Conservation (phyloP, 2,888 invertebrate species). For the Cacoxenus indagator region DNA sequence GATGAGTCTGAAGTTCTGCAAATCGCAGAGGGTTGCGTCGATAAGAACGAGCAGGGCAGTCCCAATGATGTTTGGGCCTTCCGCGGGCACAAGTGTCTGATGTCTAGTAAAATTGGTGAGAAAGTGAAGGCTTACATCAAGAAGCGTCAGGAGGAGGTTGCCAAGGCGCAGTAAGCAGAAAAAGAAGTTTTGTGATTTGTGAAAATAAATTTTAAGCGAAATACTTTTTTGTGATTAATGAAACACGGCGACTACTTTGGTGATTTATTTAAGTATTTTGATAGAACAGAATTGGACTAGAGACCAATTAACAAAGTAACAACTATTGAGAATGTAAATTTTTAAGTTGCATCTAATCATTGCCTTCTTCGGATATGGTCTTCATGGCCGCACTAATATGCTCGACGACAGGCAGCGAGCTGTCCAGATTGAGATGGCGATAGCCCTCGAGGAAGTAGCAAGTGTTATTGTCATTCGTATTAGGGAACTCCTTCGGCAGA, state of each 20-base stretch:
- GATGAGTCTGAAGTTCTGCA: conserved; percentile 59
- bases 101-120: conserved; percentile 64
- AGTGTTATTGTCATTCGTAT: conserved; percentile 79
- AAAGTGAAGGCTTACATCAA: conserved; percentile 55
- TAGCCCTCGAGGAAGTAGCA: conserved; percentile 89
- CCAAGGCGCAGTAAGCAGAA: conserved; percentile 12
- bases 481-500: conserved; percentile 88
- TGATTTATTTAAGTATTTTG: conserved; percentile 21
- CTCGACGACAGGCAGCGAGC: conserved; percentile 72
- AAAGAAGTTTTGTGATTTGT: not conserved
- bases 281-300: conserved; percentile 49
- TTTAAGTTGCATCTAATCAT: conserved; percentile 44
- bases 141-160: conserved; percentile 50
- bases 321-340: conserved; percentile 5
- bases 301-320: not conserved
- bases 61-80: conserved; percentile 65
- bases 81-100: conserved; percentile 67
- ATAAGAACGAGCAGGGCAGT: conserved; percentile 58
- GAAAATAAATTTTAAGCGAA: not conserved
- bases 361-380: conserved; percentile 59
- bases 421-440: conserved; percentile 78
- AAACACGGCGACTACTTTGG: conserved; percentile 2
- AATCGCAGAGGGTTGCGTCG: conserved; percentile 63
- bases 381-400: conserved; percentile 69
- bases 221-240: not conserved